Base-by-base conservation (phyloP, 2,113 vertebrate genomes). In the Empidonax traillii region DNA sequence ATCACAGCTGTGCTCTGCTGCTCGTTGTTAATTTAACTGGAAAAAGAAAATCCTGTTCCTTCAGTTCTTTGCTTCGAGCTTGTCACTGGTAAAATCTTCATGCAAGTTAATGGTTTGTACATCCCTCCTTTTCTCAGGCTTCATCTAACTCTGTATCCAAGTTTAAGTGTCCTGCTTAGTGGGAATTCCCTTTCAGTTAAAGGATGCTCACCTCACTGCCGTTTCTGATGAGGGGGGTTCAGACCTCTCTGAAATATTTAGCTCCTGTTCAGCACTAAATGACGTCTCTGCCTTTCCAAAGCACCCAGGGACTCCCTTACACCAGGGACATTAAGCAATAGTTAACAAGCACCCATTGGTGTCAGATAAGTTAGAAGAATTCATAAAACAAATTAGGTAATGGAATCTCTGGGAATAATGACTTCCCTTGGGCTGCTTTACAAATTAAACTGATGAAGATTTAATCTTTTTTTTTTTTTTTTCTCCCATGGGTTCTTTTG, bases 381-480 rank as follows among this genome's bases (percentile, higher is more conserved):
- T 96, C 74, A 24, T 80, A 89, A 96, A 86, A 92, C 87, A 97
- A 97, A 98, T 98, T 96, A 97, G 78, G 74, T 72, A 89, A 25
- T 85, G 97, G 96, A 81, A 93, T 94, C 92, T 74, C 49, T 83
- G 79, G 93, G 94, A 97, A 94, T 94, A 96, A 95, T 84, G 37
- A 90, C 89, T 93, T 97, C 94, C 93, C 95, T 63, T 80, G 96
- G 82, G 93, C 95, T 96, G 94, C 74, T 89, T 90, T 94, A 43
- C 82, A 78, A 95, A 94, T 97, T 97, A 96, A 97, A 91, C 69
- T 95, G 92, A 96, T 96, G 85, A 96, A 96, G 94, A 93, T 97
- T 95, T 96, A 96, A 97, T 98, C 37, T 81, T 80, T 31, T 47
- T 9, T 58, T 44, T 13, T 31, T 47, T 9, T 53, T 44, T 13